A percentile compares a stretch with the other conserved stretches of the same genome.
Conservation (phyloP, 2,888 invertebrate species). For the Lycia hirtaria region DNA sequence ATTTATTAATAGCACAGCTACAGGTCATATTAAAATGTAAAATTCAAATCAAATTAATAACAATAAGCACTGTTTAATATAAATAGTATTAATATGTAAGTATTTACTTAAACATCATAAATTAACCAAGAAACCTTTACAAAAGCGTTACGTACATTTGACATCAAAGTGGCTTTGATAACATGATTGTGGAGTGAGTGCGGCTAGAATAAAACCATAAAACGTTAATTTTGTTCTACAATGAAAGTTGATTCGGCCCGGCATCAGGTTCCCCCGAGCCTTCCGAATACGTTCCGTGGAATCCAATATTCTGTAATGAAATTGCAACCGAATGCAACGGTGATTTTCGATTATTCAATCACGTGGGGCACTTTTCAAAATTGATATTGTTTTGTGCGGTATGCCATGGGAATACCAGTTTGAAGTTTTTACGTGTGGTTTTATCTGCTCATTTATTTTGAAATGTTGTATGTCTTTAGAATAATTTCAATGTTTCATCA, state of each 20-base stretch:
- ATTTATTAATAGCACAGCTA: too few species aligned
- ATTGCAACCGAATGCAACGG: constrained; percentile 76
- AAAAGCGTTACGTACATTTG: too few species aligned
- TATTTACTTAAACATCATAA: too few species aligned
- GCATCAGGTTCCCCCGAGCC: constrained; percentile 64
- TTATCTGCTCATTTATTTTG: neutral
- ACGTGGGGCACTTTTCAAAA: constrained; percentile 56
- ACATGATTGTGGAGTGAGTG: neutral
- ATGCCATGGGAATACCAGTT: constrained; percentile 18
- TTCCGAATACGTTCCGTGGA: constrained; percentile 64
- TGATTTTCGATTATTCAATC: constrained; percentile 78
- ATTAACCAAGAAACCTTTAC: too few species aligned
- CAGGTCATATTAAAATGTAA: too few species aligned
- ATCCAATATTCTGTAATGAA: constrained; percentile 79
- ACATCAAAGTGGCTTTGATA: neutral
- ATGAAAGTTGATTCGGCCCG: constrained; percentile 67
- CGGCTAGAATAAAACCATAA: constrained; percentile 15
- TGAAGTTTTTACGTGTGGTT: neutral
- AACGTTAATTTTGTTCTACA: constrained; percentile 26
- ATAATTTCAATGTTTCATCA: too few species aligned
- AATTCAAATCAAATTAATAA: too few species aligned
- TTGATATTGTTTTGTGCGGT: constrained; percentile 30
- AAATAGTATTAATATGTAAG: too few species aligned
- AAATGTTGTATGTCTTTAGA: neutral
- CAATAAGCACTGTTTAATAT: too few species aligned